Evolutionary conservation across 2,797 vertebrate genomes (phyloP).

Genomic region (Decapterus maruadsi): DNA sequence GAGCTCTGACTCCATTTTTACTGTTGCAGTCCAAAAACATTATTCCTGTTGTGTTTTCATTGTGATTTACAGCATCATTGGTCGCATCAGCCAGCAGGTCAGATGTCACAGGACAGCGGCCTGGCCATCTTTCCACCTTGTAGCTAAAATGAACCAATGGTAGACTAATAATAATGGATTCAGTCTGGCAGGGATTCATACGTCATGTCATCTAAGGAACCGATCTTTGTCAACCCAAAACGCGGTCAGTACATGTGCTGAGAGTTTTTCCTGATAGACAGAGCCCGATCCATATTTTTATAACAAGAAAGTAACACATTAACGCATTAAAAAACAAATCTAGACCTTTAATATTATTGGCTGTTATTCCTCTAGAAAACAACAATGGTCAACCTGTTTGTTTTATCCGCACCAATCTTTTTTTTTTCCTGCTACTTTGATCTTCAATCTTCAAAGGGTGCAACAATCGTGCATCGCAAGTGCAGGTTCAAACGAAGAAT

Average conservation of each 20-base stretch:
- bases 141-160: no score
- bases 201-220: no score
- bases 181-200: no score
- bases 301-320: no score
- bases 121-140: no score
- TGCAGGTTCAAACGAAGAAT: background rate
- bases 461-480: background rate
- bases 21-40: background rate
- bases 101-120: background rate
- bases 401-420: background rate
- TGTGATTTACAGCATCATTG: background rate
- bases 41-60: constrained; percentile 1
- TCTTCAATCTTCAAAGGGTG: constrained; percentile 3
- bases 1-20: constrained; percentile 23
- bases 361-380: background rate
- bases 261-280: no score
- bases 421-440: background rate
- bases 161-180: no score
- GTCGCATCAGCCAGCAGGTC: constrained; percentile 19
- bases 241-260: no score
- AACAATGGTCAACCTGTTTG: background rate
- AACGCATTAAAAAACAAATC: background rate
- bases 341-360: background rate
- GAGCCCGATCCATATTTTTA: no score
- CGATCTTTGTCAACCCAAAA: no score